phyloP scores from a whole-genome alignment of 2,888 invertebrate species.

The Neoscelio sp. region DNA sequence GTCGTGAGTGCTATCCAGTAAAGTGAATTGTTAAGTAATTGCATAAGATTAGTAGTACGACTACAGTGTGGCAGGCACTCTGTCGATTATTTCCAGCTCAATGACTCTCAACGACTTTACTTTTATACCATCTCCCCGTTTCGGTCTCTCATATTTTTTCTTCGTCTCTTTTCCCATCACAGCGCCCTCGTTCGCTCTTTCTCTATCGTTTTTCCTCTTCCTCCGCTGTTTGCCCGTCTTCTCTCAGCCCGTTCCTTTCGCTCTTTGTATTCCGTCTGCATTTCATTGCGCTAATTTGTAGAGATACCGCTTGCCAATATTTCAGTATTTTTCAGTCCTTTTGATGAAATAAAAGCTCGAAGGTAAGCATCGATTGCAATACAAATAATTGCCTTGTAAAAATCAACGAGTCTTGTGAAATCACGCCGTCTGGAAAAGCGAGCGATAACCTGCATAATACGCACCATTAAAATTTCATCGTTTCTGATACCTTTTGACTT shows the following conservation, averaged over 20 bases:
- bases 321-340: constrained; percentile 81
- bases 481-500: constrained; percentile 2
- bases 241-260: constrained; percentile 23
- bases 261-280: constrained; percentile 79
- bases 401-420: constrained; percentile 52
- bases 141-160: constrained; percentile 66
- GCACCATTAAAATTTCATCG: constrained; percentile 65
- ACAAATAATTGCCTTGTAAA: constrained; percentile 79
- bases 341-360: constrained; percentile 74
- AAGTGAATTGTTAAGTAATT: constrained; percentile 83
- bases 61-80: constrained; percentile 80
- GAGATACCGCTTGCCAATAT: constrained; percentile 83
- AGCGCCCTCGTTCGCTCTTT: constrained; percentile 9
- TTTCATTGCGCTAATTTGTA: constrained; percentile 83
- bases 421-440: constrained; percentile 41
- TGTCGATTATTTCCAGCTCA: constrained; percentile 82
- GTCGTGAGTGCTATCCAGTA: constrained; percentile 80
- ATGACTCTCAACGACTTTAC: constrained; percentile 82
- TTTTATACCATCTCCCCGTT: constrained; percentile 78
- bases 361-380: constrained; percentile 75
- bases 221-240: constrained; percentile 54
- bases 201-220: constrained; percentile 30
- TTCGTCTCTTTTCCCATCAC: constrained; percentile 50
- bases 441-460: constrained; percentile 52
- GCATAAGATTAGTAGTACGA: constrained; percentile 82